Percentiles rank a stretch among this genome's conserved stretches.
phyloP scores from a whole-genome alignment of 2,888 invertebrate species.

The Yponomeuta plumbellus region DNA sequence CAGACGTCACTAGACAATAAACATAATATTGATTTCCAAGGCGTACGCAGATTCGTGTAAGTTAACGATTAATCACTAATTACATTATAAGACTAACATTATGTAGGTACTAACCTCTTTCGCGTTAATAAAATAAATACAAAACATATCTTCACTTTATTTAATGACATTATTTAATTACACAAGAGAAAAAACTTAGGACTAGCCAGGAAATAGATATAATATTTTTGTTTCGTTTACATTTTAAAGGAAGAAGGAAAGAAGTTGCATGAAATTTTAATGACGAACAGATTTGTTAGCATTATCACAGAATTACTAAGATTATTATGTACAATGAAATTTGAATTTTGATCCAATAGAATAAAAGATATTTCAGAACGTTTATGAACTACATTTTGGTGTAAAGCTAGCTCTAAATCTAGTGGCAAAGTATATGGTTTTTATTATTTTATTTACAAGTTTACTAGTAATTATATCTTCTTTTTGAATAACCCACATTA shows the following conservation, averaged over 20 bases:
- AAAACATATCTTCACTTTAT: conserved; percentile 38
- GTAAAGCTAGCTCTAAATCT: conserved; percentile 65
- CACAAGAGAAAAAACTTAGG: conserved; percentile 49
- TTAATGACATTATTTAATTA: conserved; percentile 44
- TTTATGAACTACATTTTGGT: conserved; percentile 65
- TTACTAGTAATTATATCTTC: not conserved
- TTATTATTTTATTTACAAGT: conserved; percentile 18
- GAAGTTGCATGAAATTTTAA: not conserved
- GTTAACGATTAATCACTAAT: conserved; percentile 7
- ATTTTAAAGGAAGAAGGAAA: not conserved
- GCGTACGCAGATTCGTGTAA: conserved; percentile 15
- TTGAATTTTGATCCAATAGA: not conserved
- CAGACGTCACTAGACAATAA: conserved; percentile 4
- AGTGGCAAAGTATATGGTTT: conserved; percentile 51
- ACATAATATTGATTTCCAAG: conserved; percentile 17
- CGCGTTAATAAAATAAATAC: conserved; percentile 46
- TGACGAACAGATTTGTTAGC: conserved; percentile 24
- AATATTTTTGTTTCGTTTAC: not conserved
- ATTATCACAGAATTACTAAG: conserved; percentile 70
- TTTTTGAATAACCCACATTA: not conserved
- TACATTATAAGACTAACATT: not conserved
- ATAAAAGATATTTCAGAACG: conserved; percentile 15
- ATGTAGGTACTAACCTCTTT: not conserved
- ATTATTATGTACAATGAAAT: conserved; percentile 48
- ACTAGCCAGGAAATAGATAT: conserved; percentile 54